Evolutionary conservation across 2,113 vertebrate species (phyloP).

Genomic region (Bos taurus): DNA sequence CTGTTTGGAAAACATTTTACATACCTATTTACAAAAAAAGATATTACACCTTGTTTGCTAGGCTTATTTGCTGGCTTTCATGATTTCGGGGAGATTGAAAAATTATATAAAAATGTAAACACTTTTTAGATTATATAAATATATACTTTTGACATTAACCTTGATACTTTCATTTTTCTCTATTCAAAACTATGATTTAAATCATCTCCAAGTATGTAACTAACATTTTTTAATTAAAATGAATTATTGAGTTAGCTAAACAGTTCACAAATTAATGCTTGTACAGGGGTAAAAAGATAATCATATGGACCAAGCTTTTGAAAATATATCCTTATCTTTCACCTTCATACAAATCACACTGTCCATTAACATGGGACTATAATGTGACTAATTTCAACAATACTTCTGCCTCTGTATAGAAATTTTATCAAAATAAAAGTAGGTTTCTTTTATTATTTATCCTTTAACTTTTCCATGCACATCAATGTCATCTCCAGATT

Average conservation of each 20-base stretch:
- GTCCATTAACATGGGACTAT: background rate
- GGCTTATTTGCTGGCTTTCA: conserved; percentile 33
- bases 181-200: background rate
- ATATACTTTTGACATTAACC: background rate
- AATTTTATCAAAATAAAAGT: background rate
- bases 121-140: background rate
- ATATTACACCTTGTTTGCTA: background rate
- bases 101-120: background rate
- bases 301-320: background rate
- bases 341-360: background rate
- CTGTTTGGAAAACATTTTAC: conserved; percentile 84
- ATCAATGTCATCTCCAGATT: background rate
- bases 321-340: background rate
- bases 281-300: background rate
- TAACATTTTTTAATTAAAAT: background rate
- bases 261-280: background rate
- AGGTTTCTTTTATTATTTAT: background rate
- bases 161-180: background rate
- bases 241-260: background rate
- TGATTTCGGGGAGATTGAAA: conserved; percentile 40
- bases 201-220: background rate
- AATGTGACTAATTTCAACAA: background rate
- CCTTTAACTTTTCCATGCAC: background rate
- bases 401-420: background rate
- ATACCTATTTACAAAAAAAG: conserved; percentile 69